phyloP scores from a whole-genome alignment of 2,797 vertebrate species.

The Amblyopsis hoosieri region DNA sequence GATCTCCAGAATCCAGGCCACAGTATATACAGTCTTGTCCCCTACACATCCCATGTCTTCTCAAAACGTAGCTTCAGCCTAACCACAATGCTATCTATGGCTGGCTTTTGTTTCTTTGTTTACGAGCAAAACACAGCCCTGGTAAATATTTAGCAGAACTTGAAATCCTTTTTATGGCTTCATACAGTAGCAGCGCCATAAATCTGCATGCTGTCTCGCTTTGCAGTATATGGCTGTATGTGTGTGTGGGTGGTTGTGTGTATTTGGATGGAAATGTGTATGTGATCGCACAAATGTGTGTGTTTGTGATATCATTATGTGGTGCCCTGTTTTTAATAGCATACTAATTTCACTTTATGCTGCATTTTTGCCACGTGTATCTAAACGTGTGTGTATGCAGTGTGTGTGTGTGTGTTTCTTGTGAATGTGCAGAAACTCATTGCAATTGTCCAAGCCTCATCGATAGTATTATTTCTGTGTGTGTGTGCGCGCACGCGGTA shows the following conservation, averaged over 20 bases:
- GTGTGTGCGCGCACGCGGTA: no score
- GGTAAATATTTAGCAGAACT: constrained; percentile 74
- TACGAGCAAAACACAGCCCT: constrained; percentile 71
- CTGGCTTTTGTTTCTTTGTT: constrained; percentile 70
- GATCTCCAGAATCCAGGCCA: constrained; percentile 24
- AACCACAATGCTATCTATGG: constrained; percentile 35
- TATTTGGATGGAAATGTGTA: neutral
- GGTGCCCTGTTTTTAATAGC: neutral
- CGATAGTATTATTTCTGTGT: constrained; percentile 29
- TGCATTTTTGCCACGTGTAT: neutral
- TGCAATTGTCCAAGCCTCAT: constrained; percentile 23
- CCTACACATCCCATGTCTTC: no score
- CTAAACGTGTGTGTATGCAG: neutral
- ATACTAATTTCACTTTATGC: neutral
- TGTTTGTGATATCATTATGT: neutral
- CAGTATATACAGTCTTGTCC: neutral
- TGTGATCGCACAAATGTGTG: neutral
- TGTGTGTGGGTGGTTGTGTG: constrained; percentile 2
- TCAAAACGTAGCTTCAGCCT: constrained; percentile 48
- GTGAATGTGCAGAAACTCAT: neutral
- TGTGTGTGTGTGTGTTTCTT: neutral
- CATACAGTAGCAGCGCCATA: constrained; percentile 39
- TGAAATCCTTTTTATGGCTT: constrained; percentile 47
- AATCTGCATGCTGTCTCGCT: constrained; percentile 55
- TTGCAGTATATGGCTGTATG: constrained; percentile 9